These are phyloP conservation scores for Thera obeliscata DNA, from an alignment of 2,888 invertebrate genomes.

Conservation along the genomic window DNA sequence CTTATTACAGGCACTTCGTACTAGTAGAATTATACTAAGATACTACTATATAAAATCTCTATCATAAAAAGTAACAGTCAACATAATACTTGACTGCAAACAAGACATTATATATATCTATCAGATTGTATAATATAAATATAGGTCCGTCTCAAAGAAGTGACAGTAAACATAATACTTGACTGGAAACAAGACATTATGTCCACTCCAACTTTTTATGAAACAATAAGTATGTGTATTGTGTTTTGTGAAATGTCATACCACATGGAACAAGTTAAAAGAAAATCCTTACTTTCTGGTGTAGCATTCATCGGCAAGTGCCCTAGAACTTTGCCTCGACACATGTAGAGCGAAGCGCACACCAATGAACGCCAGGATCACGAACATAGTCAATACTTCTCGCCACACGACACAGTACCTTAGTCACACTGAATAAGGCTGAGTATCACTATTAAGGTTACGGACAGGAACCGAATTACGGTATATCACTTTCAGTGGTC, in stretches of 20 bases:
- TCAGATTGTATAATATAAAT: too few species aligned
- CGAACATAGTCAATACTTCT: slow-evolving; percentile 67
- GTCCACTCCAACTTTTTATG: too few species aligned
- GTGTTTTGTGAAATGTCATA: slow-evolving; percentile 23
- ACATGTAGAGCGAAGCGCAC: slow-evolving; percentile 78
- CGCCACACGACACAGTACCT: slow-evolving; percentile 47
- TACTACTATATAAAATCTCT: too few species aligned
- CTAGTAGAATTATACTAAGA: too few species aligned
- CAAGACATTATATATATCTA: too few species aligned
- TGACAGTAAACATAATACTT: too few species aligned
- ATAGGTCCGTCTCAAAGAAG: too few species aligned
- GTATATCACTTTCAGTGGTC: slow-evolving; percentile 9
- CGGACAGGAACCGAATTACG: not conserved
- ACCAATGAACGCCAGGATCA: slow-evolving; percentile 77
- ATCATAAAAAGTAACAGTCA: too few species aligned
- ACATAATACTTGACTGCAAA: too few species aligned
- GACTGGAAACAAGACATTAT: too few species aligned
- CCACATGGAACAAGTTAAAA: slow-evolving; percentile 44
- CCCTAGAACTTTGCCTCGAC: slow-evolving; percentile 75
- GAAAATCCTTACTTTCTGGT: slow-evolving; percentile 70
- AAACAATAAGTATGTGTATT: not conserved
- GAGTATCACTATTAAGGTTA: slow-evolving; percentile 26
- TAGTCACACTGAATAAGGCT: slow-evolving; percentile 31
- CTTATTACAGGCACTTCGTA: too few species aligned
- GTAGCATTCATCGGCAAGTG: slow-evolving; percentile 79